phyloP scores from a whole-genome alignment of 2,113 vertebrate genomes.

The Labeo catla region DNA sequence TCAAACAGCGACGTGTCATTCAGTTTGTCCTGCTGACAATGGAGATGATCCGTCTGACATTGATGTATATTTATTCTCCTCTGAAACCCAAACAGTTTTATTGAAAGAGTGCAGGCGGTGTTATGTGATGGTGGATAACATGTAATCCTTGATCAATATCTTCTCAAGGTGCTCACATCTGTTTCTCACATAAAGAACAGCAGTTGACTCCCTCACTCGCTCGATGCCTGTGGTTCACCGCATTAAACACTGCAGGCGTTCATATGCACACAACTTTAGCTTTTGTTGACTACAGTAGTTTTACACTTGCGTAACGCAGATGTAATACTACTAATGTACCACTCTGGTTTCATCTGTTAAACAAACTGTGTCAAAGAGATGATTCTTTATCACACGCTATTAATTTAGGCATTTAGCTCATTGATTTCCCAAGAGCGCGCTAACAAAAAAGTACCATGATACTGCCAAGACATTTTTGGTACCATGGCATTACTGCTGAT shows the following conservation, averaged over 20 bases:
- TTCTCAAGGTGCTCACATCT: slow-evolving; percentile 45
- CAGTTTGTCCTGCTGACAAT: background rate
- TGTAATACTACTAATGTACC: background rate
- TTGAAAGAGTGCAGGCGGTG: background rate
- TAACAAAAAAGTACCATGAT: background rate
- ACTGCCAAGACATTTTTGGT: background rate
- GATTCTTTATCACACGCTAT: background rate
- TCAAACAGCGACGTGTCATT: background rate
- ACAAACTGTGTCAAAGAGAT: background rate
- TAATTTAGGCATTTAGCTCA: background rate
- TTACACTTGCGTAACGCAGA: background rate
- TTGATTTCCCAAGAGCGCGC: background rate
- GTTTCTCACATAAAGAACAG: slow-evolving; percentile 47
- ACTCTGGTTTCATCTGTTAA: background rate
- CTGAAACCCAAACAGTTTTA: slow-evolving; percentile 3
- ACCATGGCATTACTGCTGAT: background rate
- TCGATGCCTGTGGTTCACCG: slow-evolving; percentile 30
- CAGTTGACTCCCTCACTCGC: slow-evolving; percentile 24
- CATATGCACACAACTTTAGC: background rate
- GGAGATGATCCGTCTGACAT: background rate
- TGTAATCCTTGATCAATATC: slow-evolving; percentile 25
- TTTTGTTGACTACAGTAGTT: background rate
- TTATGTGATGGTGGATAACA: background rate
- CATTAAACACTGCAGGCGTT: slow-evolving; percentile 7
- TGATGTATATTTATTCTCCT: slow-evolving; percentile 16